Evolutionary conservation across 2,113 vertebrate species (phyloP).

Genomic region (Oncorhynchus keta): DNA sequence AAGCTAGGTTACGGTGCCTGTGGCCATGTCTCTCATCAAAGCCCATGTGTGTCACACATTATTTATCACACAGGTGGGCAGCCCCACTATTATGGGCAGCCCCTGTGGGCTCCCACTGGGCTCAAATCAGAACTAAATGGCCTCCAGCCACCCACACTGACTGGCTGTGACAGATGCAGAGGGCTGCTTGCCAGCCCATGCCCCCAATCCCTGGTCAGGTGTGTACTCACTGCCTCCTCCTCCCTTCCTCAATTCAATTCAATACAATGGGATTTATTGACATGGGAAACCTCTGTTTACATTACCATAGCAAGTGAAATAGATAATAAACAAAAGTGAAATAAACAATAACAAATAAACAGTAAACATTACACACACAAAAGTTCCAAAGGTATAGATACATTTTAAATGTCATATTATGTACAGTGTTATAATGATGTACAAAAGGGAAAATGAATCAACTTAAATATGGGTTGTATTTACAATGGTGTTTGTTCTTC

Average conservation of each 20-base stretch:
- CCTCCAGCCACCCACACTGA: conserved; percentile 57
- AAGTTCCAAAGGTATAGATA: too few relatives aligned
- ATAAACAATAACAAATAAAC: too few relatives aligned
- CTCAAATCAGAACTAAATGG: conserved; percentile 73
- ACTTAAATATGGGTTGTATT: too few relatives aligned
- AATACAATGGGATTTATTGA: too few relatives aligned
- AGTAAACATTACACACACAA: too few relatives aligned
- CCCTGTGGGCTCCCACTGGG: conserved; percentile 59
- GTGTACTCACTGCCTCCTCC: conserved; percentile 2
- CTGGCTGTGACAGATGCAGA: conserved; percentile 69
- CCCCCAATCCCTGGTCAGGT: conserved; percentile 59
- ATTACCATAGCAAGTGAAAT: too few relatives aligned
- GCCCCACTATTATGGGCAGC: conserved; percentile 71
- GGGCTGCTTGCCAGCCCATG: conserved; percentile 67
- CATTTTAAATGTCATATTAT: too few relatives aligned
- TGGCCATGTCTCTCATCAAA: conserved; percentile 61
- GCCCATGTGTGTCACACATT: conserved; percentile 71
- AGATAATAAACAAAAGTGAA: too few relatives aligned
- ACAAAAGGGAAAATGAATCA: neutral
- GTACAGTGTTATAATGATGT: neutral
- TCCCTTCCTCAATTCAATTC: neutral
- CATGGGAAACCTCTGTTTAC: too few relatives aligned
- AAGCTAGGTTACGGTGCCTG: conserved; percentile 31
- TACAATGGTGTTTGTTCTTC: too few relatives aligned
- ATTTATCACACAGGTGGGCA: conserved; percentile 75